These are phyloP conservation scores for Diachasma alloeum DNA, from an alignment of 1,140 invertebrate genomes.

Conservation along the genomic window DNA sequence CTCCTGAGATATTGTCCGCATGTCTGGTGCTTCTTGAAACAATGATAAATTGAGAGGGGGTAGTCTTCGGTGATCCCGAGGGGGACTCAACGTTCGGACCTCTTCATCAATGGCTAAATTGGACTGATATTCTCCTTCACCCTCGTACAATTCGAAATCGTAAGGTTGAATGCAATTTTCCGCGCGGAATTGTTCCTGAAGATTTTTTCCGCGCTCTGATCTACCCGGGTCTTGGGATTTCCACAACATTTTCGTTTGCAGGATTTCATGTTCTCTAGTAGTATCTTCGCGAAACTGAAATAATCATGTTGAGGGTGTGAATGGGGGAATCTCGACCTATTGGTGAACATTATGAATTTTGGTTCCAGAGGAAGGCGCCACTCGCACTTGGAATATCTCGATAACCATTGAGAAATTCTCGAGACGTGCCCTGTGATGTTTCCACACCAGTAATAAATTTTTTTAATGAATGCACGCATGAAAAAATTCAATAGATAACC, in stretches of 20 bases:
- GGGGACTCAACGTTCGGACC: neutral
- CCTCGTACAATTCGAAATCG: neutral
- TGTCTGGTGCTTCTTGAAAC: neutral
- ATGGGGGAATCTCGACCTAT: too few relatives aligned
- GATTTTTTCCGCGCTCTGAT: constrained; percentile 30
- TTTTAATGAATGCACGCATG: too few relatives aligned
- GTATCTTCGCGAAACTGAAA: constrained; percentile 40
- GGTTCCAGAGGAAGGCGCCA: too few relatives aligned
- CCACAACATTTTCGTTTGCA: constrained; percentile 43
- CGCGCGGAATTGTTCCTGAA: constrained; percentile 39
- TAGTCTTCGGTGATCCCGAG: neutral
- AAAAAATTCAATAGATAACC: too few relatives aligned
- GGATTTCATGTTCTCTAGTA: constrained; percentile 35
- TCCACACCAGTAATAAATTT: too few relatives aligned
- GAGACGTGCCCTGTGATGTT: too few relatives aligned
- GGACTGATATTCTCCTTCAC: neutral
- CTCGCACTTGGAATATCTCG: too few relatives aligned
- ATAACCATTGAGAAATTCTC: too few relatives aligned
- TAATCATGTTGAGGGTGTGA: too few relatives aligned
- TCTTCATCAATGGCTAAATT: neutral
- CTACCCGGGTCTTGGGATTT: constrained; percentile 37
- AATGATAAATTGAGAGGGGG: neutral
- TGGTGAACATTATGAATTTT: too few relatives aligned
- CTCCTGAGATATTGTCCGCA: neutral
- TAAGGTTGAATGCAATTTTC: neutral